Conservation (phyloP, 1,140 invertebrate genomes). For the Hyles vespertilio region DNA sequence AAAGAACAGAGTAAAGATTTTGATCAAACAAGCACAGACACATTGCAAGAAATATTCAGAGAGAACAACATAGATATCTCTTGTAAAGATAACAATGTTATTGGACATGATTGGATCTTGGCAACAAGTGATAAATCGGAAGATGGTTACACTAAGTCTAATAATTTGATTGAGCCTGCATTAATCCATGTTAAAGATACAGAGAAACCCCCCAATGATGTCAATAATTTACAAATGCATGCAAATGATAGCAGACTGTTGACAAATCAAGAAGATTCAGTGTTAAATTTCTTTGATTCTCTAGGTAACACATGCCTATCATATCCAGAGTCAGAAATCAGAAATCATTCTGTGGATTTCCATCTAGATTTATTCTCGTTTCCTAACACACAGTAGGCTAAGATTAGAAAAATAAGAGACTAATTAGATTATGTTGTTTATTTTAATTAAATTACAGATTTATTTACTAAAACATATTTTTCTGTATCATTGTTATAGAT, state of each 20-base stretch:
- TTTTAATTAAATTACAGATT: slow-evolving; percentile 29
- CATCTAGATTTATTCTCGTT: slow-evolving; percentile 63
- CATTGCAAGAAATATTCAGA: slow-evolving; percentile 24
- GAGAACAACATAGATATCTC: slow-evolving; percentile 24
- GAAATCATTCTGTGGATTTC: slow-evolving; percentile 53
- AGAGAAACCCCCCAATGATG: slow-evolving; percentile 5
- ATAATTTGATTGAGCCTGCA: slow-evolving; percentile 40
- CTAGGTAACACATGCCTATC: slow-evolving; percentile 49
- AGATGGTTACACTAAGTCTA: slow-evolving; percentile 43
- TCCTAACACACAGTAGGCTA: slow-evolving; percentile 38
- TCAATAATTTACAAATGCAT: neutral
- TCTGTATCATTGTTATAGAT: slow-evolving; percentile 11
- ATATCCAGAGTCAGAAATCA: slow-evolving; percentile 53
- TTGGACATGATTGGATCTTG: slow-evolving; percentile 32
- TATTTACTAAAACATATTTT: slow-evolving; percentile 13
- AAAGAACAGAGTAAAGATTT: slow-evolving; percentile 13
- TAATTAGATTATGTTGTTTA: slow-evolving; percentile 19
- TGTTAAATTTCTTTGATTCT: slow-evolving; percentile 61
- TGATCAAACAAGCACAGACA: slow-evolving; percentile 9
- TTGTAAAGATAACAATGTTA: slow-evolving; percentile 25
- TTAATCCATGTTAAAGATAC: slow-evolving; percentile 42
- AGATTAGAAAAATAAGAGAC: neutral
- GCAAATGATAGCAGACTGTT: slow-evolving; percentile 21
- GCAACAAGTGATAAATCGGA: slow-evolving; percentile 32
- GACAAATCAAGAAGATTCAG: slow-evolving; percentile 41